Conservation (phyloP, 1,140 invertebrate species). For the Adelges cooleyi region DNA sequence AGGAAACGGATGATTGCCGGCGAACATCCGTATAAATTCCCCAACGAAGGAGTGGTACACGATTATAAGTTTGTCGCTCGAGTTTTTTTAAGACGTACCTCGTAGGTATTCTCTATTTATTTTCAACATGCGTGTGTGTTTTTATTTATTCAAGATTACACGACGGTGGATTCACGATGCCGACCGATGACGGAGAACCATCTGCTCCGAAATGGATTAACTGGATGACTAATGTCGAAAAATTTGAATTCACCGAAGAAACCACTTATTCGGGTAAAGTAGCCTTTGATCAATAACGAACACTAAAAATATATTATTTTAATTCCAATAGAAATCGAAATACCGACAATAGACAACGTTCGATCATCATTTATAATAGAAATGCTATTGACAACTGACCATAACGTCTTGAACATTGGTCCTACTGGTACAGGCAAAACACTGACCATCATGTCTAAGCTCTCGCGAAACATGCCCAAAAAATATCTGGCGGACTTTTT, state of each 20-base stretch:
- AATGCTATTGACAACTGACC: not conserved
- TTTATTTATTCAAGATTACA: no score
- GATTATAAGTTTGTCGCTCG: constrained; percentile 62
- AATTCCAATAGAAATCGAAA: not conserved
- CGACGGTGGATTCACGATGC: not conserved
- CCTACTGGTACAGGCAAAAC: constrained; percentile 95
- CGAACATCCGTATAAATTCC: constrained; percentile 46
- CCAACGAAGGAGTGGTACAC: constrained; percentile 58
- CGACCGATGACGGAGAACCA: not conserved
- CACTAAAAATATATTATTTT: no score
- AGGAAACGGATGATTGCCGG: constrained; percentile 35
- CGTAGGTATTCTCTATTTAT: constrained; percentile 18
- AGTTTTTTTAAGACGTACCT: constrained; percentile 64
- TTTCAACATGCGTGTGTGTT: no score
- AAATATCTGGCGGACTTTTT: constrained; percentile 73
- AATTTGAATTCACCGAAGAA: no score
- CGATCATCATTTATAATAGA: constrained; percentile 25
- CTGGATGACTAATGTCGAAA: no score
- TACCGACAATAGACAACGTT: not conserved
- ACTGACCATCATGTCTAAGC: constrained; percentile 62
- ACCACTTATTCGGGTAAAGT: no score
- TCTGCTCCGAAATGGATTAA: no score
- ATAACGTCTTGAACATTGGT: constrained; percentile 44
- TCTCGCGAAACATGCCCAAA: constrained; percentile 67
- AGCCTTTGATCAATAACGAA: no score